These are phyloP conservation scores for Canis aureus DNA, from an alignment of 2,113 vertebrate genomes.

Conservation along the genomic window DNA sequence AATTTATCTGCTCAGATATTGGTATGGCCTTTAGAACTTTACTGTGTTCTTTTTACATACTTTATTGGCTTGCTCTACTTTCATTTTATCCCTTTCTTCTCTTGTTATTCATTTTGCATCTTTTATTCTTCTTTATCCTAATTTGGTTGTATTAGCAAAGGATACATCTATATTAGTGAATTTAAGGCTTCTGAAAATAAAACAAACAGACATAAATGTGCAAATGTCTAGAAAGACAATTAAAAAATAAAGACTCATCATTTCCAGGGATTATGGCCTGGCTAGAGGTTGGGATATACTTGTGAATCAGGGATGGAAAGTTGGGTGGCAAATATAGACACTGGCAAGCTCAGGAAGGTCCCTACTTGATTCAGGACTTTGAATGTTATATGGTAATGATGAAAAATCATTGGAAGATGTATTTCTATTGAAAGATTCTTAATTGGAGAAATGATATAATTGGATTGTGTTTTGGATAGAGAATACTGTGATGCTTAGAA, in stretches of 20 bases:
- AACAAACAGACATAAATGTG: not conserved
- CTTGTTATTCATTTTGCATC: conserved; percentile 36
- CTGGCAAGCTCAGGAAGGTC: not conserved
- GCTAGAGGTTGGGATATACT: not conserved
- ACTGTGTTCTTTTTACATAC: not conserved
- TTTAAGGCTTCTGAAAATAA: conserved; percentile 14
- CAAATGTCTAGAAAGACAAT: not conserved
- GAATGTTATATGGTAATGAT: not conserved
- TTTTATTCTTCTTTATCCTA: conserved; percentile 13
- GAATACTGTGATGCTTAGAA: not conserved
- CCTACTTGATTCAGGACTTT: not conserved
- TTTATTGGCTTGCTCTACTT: conserved; percentile 2
- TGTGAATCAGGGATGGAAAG: not conserved
- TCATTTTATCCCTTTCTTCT: not conserved
- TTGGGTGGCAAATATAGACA: not conserved
- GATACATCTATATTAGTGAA: not conserved
- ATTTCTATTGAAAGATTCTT: conserved; percentile 7
- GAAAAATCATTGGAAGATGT: not conserved
- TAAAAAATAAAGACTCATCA: not conserved
- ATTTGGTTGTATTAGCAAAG: not conserved
- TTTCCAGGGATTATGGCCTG: not conserved
- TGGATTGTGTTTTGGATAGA: conserved; percentile 15
- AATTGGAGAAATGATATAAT: not conserved
- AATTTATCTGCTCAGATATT: conserved; percentile 43
- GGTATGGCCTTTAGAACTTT: not conserved